Evolutionary conservation across 2,113 vertebrate genomes (phyloP), one percentile per base, ranked within the genome.

Genomic region (Pelusios castaneus): DNA sequence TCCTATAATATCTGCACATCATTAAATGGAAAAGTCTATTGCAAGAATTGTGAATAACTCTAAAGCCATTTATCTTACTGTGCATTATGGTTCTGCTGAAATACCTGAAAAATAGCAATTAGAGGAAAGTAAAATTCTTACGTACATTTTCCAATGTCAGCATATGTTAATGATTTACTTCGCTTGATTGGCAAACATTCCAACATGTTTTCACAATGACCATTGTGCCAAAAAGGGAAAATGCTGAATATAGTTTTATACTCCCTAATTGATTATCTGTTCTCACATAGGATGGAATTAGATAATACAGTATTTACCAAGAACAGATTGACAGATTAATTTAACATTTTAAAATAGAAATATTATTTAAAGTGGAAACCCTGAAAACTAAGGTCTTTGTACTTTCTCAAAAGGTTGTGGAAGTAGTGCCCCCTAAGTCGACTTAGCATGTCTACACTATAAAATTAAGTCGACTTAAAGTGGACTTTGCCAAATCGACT

Each of bases 101-200:
- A 43, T 0, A 1, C 58, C 45, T 60, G 43, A 52, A 87, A 85
- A 43, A 16, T 34, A 63, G 29, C 60, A 70, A 43, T 79, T 6
- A 80, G 41, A 47, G 54, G 11, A 58, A 82, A 76, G 34, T 56
- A 34, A 43, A 60, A 55, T 17, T 38, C 52, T 12, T 67, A 12
- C 31, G 22, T 22, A 13, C 1, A 0, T 25, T 79, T 93, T 91
- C 81, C 56, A 90, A 1, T 55, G 84, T 83, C 52, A 17, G 14
- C 5, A 31, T 45, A 5, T 31, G 93, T 95, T 95, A 97, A 97
- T 95, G 73, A 94, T 97, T 97, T 86, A 96, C 93, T 54, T 93
- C 47, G 34, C 54, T 93, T 73, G 2, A 16, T 19, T 79, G 56
- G 45, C 29, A 51, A 89, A 91, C 92, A 47, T 41, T 63, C 55